Evolutionary conservation across 1,140 invertebrate genomes (phyloP).

Genomic region (Eumeta japonica): DNA sequence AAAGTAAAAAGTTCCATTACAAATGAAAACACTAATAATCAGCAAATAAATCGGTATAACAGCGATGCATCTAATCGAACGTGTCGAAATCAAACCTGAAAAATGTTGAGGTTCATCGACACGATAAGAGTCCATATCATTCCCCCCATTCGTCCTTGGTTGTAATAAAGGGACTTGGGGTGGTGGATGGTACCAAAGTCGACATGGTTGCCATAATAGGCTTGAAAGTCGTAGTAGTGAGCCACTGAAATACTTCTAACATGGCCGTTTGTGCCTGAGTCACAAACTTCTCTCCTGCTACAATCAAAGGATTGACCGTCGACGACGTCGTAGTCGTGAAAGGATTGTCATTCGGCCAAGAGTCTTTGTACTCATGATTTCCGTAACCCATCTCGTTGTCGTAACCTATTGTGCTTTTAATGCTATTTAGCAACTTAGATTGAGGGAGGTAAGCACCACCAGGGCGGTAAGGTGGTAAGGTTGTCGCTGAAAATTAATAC

Average conservation of each 20-base stretch:
- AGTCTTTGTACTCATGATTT: constrained; percentile 34
- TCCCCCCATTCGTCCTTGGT: constrained; percentile 47
- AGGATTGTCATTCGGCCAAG: constrained; percentile 54
- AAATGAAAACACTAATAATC: constrained; percentile 17
- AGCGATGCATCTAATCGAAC: not conserved
- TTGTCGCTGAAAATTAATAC: constrained; percentile 46
- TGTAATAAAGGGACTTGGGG: constrained; percentile 27
- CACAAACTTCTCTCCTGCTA: constrained; percentile 36
- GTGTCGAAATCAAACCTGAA: constrained; percentile 55
- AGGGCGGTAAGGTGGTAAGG: constrained; percentile 40
- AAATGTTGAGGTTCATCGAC: constrained; percentile 53
- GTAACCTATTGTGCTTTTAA: constrained; percentile 49
- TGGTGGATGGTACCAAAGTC: constrained; percentile 29
- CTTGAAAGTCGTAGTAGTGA: constrained; percentile 49
- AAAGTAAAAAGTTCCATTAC: constrained; percentile 45
- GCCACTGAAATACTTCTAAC: constrained; percentile 56
- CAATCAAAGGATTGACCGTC: constrained; percentile 40
- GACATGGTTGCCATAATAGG: constrained; percentile 43
- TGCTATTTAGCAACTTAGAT: constrained; percentile 44
- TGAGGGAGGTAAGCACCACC: constrained; percentile 40
- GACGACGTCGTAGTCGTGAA: constrained; percentile 48
- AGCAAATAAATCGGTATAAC: no score
- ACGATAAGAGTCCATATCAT: constrained; percentile 47
- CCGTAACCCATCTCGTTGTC: constrained; percentile 29
- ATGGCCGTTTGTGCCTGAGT: constrained; percentile 50